Evolutionary conservation across 2,888 invertebrate genomes (phyloP), one percentile per base, ranked within the genome.

Genomic region (Trissolcus brochymenae): DNA sequence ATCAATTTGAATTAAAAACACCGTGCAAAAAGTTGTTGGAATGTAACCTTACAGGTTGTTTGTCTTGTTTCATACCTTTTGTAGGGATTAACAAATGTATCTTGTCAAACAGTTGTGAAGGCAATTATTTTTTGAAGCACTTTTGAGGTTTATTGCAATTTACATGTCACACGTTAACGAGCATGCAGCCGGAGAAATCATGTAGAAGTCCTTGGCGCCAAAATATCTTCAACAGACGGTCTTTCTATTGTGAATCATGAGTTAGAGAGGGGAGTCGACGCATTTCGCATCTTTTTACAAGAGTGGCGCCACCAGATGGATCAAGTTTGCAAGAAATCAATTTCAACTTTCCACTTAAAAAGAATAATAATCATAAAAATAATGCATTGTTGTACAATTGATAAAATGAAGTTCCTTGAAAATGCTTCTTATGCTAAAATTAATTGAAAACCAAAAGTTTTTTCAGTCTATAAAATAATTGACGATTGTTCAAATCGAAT

Each of bases 171-270:
- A 46, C 46, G 21, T 49, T 60, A 13, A 62, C 21, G 35, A 40
- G 13, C 1, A 13, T 25, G 13, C 11, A 17, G 51, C 14, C 19
- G n/a, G 25, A 56, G 13, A 41, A 29, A 64, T 54, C 54, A 46
- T 29, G 25, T 14, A 25, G 51, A 65, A 54, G 43, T 54, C 54
- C 64, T 64, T 64, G 64, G 54, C 64, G 64, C 64, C 64, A 64
- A 64, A 64, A 64, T 64, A 64, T 43, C 43, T 46, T 67, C 16
- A 16, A 21, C n/a, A 54, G 19, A 54, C 25, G 6, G 25, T 11
- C 53, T 19, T 25, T 25, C 19, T 25, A 11, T 54, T 25, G 25
- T 54, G 53, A 54, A 7, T 35, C 35, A 9, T 35, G 11, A 35
- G 2, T 35, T 0, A 35, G 35, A 35, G 11, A 35, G 35, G 35